Base-by-base conservation (phyloP, 2,113 vertebrate species). In the Phrynocephalus versicolor region DNA sequence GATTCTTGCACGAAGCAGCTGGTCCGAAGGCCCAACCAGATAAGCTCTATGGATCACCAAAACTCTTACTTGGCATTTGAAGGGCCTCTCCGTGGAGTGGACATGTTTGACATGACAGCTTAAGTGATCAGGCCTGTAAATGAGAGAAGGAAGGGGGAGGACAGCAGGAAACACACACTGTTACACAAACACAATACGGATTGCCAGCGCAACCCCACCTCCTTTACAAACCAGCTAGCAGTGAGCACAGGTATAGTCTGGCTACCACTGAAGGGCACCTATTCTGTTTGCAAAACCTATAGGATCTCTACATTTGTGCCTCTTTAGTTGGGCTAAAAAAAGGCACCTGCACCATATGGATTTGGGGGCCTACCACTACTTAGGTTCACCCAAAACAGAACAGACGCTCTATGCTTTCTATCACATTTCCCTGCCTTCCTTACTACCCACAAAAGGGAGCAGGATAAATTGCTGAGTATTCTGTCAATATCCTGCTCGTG, bases 21-120 rank as follows among this genome's bases (percentile, higher is more conserved):
- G 67, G 71, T 30, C 21, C 62, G 45, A 67, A 67, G 51, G 30
- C 23, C 88, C 58, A 83, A 14, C 14, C 69, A 85, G 0, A 7
- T 55, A 87, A 88, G 84, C 60, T 94, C 79, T 93, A 91, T 89
- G 94, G 95, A 94, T 90, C 86, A 91, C 87, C 86, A 91, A 90
- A 95, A 98, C 97, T 97, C 98, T 99, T 96, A 99, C 99, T 99
- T 99, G 99, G 97, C 99, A 99, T 97, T 99, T 99, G 95, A 99
- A 99, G 88, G 99, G 99, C 95, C 99, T 98, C 96, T 99, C 99
- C 94, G 99, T 98, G 93, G 99, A 99, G 96, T 99, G 99, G 95
- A 99, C 99, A 88, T 99, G 99, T 96, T 99, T 99, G 95, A 99
- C 99, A 79, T 99, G 99, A 97, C 98, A 99, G 97, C 98, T 99